Evolutionary conservation across 37 sponge, comb jelly and placozoan genomes (phyloP).

Genomic region (Haliclona indistincta): DNA sequence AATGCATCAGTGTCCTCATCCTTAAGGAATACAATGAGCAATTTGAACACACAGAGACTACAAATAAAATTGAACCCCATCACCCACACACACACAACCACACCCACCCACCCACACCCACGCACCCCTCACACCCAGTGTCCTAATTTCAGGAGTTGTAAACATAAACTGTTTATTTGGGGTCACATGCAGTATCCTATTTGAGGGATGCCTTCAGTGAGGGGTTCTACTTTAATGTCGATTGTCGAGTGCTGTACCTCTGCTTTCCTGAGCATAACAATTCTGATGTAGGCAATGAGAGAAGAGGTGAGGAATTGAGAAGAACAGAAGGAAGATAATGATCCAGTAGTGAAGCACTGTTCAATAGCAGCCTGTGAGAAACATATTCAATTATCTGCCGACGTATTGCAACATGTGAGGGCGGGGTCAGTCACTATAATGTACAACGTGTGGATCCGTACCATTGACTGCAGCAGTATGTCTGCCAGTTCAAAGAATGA

Average conservation of each 20-base stretch:
- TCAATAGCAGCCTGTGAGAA: not conserved
- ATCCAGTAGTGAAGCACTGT: not conserved
- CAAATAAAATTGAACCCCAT: conserved; percentile 2
- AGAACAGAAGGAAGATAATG: not conserved
- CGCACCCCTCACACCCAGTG: conserved; percentile 8
- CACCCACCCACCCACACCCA: conserved; percentile 13
- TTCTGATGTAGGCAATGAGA: conserved; percentile 19
- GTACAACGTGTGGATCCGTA: not conserved
- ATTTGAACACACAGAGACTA: conserved; percentile 8
- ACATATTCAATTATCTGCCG: not conserved
- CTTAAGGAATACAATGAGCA: not conserved
- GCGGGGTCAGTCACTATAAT: not conserved
- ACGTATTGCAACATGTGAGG: not conserved
- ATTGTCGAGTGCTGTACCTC: not conserved
- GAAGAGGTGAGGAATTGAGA: conserved; percentile 19
- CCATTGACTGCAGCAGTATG: conserved; percentile 48
- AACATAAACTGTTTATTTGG: too few species aligned
- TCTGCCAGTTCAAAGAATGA: conserved; percentile 43
- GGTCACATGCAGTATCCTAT: too few species aligned
- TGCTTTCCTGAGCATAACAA: conserved; percentile 30
- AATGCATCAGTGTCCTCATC: not conserved
- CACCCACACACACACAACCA: conserved; percentile 38
- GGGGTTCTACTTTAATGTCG: too few species aligned
- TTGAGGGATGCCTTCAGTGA: too few species aligned
- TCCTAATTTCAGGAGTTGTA: not conserved